These are phyloP conservation scores for Pachydiplax longipennis DNA, from an alignment of 2,888 invertebrate genomes.

Conservation along the genomic window DNA sequence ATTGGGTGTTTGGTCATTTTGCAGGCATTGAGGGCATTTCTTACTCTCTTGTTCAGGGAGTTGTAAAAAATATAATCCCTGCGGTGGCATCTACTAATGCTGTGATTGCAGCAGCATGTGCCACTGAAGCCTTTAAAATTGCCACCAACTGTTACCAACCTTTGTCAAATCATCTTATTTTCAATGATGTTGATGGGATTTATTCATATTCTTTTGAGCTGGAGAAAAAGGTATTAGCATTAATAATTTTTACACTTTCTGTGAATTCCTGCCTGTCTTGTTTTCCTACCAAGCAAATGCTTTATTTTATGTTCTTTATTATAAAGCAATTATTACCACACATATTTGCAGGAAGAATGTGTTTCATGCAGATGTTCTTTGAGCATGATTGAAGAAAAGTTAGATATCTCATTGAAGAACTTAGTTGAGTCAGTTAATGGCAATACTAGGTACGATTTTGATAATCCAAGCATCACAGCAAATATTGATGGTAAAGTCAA, in stretches of 20 bases:
- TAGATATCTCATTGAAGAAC: slow-evolving; percentile 73
- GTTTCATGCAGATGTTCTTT: slow-evolving; percentile 79
- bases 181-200: slow-evolving; percentile 94
- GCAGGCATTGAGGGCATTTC: slow-evolving; percentile 80
- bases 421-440: slow-evolving; percentile 83
- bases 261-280: background rate
- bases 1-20: background rate
- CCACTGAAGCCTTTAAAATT: slow-evolving; percentile 97
- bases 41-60: slow-evolving; percentile 90
- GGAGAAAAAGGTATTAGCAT: slow-evolving; percentile 70
- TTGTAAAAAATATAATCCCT: slow-evolving; percentile 98
- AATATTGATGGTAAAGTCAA: slow-evolving; percentile 83
- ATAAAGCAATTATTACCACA: too few relatives aligned
- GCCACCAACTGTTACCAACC: slow-evolving; percentile 90
- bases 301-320: background rate
- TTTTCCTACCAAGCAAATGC: background rate
- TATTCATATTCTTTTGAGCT: slow-evolving; percentile 95
- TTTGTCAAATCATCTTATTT: slow-evolving; percentile 95
- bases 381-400: slow-evolving; percentile 54
- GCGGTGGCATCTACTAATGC: slow-evolving; percentile 99
- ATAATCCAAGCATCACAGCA: slow-evolving; percentile 86
- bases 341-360: slow-evolving; percentile 68
- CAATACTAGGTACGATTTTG: slow-evolving; percentile 84
- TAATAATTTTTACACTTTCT: background rate
- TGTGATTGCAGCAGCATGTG: slow-evolving; percentile 93